Conservation (phyloP, 2,113 vertebrate genomes). For the Camarhynchus parvulus region DNA sequence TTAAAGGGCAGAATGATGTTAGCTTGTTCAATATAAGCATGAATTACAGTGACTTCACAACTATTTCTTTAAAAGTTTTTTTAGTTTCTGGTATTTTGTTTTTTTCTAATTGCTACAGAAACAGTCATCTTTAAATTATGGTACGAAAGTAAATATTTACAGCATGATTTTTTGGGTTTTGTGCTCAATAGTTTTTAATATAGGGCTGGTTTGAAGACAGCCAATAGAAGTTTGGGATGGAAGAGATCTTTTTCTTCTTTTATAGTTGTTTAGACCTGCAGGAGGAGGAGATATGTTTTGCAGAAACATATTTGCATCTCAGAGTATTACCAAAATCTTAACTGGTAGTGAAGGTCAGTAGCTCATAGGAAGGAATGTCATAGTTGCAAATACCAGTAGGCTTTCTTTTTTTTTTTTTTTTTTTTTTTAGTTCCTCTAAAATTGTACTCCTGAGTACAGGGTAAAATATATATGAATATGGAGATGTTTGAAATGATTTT, state of each 20-base stretch:
- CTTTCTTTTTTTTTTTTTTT: neutral
- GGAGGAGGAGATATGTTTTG: neutral
- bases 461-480: neutral
- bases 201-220: neutral
- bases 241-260: neutral
- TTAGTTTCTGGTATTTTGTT: neutral
- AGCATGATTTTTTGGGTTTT: accelerated
- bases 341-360: neutral
- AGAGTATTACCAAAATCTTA: neutral
- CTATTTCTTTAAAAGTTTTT: neutral
- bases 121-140: neutral
- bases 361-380: neutral
- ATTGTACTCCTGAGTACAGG: neutral
- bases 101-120: neutral
- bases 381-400: neutral
- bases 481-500: neutral
- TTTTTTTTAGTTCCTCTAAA: neutral
- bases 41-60: neutral
- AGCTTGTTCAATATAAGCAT: neutral
- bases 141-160: neutral
- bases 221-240: neutral
- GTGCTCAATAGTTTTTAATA: neutral
- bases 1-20: neutral
- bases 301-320: neutral
- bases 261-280: neutral